A percentile compares a stretch with the other conserved stretches of the same genome.
phyloP scores from a whole-genome alignment of 2,888 invertebrate genomes.

The Dryobota labecula region DNA sequence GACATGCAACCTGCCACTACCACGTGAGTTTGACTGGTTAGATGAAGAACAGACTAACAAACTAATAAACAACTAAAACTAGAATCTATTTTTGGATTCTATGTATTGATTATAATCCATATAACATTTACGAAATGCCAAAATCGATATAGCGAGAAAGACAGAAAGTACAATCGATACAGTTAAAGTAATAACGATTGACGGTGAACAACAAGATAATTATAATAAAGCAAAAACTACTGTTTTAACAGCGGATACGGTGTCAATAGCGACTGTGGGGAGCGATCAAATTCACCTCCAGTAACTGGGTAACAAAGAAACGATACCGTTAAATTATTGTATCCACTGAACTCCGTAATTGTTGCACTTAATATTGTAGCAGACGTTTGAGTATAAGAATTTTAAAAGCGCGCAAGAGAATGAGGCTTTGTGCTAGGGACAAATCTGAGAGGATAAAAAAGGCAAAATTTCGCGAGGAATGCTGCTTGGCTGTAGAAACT shows the following conservation, averaged over 20 bases:
- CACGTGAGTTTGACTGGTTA: neutral
- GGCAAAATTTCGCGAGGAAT: neutral
- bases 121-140: neutral
- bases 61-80: neutral
- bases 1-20: conserved; percentile 2
- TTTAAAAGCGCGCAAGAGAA: neutral
- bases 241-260: conserved; percentile 54
- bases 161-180: conserved; percentile 1
- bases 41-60: neutral
- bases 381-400: neutral
- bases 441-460: neutral
- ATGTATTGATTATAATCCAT: neutral
- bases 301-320: conserved; percentile 52
- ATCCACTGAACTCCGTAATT: conserved; percentile 18
- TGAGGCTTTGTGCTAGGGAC: neutral
- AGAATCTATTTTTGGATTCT: neutral
- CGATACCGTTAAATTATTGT: conserved; percentile 54
- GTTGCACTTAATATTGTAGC: conserved; percentile 16
- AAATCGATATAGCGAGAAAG: neutral
- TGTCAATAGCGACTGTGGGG: conserved; percentile 38
- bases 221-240: conserved; percentile 40
- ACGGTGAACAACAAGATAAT: conserved; percentile 18
- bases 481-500: neutral
- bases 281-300: conserved; percentile 47
- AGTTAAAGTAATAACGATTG: neutral